Base-by-base conservation (phyloP, 2,888 invertebrate species). In the Molanna angustata region DNA sequence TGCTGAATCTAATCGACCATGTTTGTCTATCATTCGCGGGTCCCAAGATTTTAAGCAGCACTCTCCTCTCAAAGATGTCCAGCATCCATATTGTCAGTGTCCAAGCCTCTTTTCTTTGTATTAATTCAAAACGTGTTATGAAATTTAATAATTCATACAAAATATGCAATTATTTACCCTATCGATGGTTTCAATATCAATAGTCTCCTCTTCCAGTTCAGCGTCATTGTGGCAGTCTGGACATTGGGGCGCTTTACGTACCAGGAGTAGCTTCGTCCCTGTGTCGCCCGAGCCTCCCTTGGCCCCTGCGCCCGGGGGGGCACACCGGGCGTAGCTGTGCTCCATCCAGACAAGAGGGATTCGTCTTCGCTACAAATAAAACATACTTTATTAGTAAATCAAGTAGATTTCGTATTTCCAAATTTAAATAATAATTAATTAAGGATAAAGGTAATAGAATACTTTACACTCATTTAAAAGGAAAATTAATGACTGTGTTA, bases 321-420 rank as follows among this genome's bases (percentile, higher is more conserved):
- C 56, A 17, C 64, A 62, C 19, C 71, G 67, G 52, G 73, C 73
- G 62, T 73, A 73, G 62, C 73, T 72, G 64, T 73, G 73, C 66
- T 73, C 73, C 61, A 67, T 66, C 71, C 71, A 71, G 58, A 73
- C 72, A 32, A 59, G 35, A 9, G 59, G 49, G 19, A 57, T 49
- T 13, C 52, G 56, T 46, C 52, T 41, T 49, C 56, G 42, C 46
- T 52, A 32, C 6, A 49, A 49, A 14, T n/a, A n/a, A n/a, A n/a
- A n/a, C n/a, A n/a, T n/a, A n/a, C n/a, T n/a, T n/a, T n/a, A n/a
- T n/a, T n/a, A n/a, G n/a, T n/a, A n/a, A n/a, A n/a, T n/a, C n/a
- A n/a, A n/a, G n/a, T n/a, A n/a, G n/a, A n/a, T n/a, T n/a, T n/a
- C n/a, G n/a, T n/a, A n/a, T n/a, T n/a, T n/a, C n/a, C n/a, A n/a